Base-by-base conservation (phyloP, 1,140 invertebrate species). In the Drosophila sproati region DNA sequence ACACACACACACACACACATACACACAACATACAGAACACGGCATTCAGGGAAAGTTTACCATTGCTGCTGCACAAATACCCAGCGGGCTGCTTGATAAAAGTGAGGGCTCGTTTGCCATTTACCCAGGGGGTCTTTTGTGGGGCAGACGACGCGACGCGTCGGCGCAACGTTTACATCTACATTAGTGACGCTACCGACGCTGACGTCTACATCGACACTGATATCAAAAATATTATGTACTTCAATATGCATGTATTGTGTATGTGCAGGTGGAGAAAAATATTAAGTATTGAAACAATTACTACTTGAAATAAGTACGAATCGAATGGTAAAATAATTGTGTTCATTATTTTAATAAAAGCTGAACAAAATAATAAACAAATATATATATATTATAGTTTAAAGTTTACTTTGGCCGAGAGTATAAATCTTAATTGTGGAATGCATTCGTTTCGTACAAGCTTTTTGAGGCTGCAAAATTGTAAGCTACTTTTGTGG, bases 61-160 rank as follows among this genome's bases (percentile, higher is more conserved):
- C 77, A 80, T 89, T 77, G 82, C 82, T 87, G 68, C 79, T 73
- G 78, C 82, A 80, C 83, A 88, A 89, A 89, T 89, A 89, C 85
- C 85, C 80, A 85, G 78, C 77, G 85, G 85, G 78, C 78, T 89
- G 80, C 71, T 89, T 89, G 85, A 89, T 89, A 89, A 89, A 89
- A 89, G 85, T 73, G 78, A 81, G 62, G 82, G 80, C 85, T 73
- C 63, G 75, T 73, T 74, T 77, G 63, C 68, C 57, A 66, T 61
- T 39, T 74, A 55, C 71, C 74, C 63, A 35, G 45, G 47, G 60
- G 56, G 4, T 7, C 6, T 8, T 43, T n/a, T 6, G 10, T 8
- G 59, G 8, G 35, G 28, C 35, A 39, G 35, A 10, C n/a, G 52
- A 34, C 1, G 56, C 7, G 20, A n/a, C 4, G 39, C 12, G 57